Conservation (phyloP, 2,113 vertebrate species). For the Vulpes vulpes region DNA sequence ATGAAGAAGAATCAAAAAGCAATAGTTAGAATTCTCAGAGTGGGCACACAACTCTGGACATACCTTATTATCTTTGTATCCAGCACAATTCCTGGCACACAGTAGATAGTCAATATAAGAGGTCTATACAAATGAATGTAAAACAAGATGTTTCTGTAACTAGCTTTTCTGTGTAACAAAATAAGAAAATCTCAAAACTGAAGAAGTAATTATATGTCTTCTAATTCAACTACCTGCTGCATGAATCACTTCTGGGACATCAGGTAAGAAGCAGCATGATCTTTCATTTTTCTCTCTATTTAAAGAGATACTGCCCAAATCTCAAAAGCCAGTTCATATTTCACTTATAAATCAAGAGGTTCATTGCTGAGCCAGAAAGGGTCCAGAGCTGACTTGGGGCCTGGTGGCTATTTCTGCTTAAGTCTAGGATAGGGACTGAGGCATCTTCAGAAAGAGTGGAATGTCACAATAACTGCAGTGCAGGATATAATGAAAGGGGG, state of each 20-base stretch:
- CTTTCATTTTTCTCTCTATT: background rate
- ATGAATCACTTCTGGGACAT: background rate
- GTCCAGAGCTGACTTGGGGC: background rate
- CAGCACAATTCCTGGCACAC: background rate
- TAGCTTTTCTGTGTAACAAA: slow-evolving; percentile 21
- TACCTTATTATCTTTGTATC: background rate
- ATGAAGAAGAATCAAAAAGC: background rate
- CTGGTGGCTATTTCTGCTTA: background rate
- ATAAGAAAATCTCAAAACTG: background rate
- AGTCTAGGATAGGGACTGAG: background rate
- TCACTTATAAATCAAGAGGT: background rate
- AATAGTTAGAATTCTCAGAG: background rate
- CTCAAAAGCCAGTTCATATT: background rate
- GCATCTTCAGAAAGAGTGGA: background rate
- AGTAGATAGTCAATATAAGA: background rate
- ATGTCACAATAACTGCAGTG: background rate
- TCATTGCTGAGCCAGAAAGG: background rate
- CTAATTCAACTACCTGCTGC: background rate
- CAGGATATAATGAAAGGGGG: background rate
- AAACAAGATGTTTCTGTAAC: background rate
- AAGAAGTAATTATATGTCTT: background rate
- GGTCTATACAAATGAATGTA: background rate
- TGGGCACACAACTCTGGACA: background rate
- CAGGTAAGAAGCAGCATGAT: background rate
- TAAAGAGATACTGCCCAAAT: background rate